A percentile compares a stretch with the other conserved stretches of the same genome.
phyloP scores from a whole-genome alignment of 1,140 invertebrate species.

The Caenorhabditis latens region DNA sequence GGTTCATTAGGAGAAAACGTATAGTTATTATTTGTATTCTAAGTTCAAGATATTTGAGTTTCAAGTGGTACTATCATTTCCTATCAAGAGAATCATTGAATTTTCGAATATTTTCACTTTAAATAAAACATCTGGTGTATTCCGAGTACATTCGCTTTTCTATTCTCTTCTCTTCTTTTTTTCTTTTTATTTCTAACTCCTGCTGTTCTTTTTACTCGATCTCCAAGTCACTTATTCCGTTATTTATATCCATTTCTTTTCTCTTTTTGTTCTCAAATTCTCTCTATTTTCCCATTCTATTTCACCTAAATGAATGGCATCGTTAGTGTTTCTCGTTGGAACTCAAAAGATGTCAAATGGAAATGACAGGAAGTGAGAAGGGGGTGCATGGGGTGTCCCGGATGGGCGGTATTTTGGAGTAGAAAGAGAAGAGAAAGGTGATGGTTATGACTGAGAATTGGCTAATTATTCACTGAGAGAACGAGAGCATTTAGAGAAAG shows the following conservation, averaged over 20 bases:
- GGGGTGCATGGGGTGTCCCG: background rate
- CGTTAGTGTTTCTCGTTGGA: constrained; percentile 3
- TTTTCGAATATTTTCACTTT: background rate
- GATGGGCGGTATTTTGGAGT: background rate
- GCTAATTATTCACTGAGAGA: background rate
- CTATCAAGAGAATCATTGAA: background rate
- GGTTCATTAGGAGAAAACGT: background rate
- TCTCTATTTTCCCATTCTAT: background rate
- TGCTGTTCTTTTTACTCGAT: background rate
- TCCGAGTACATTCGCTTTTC: background rate
- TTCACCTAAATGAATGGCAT: constrained; percentile 15
- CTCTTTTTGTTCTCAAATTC: background rate
- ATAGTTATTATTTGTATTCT: background rate
- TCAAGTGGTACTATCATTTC: no score
- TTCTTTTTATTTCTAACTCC: background rate
- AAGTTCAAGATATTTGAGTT: no score
- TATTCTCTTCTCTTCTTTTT: background rate
- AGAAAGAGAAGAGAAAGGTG: background rate
- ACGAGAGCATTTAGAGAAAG: no score
- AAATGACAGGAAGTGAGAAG: background rate
- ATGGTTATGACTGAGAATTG: background rate
- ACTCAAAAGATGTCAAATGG: constrained; percentile 23
- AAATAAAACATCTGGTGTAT: background rate
- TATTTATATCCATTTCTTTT: constrained; percentile 35
- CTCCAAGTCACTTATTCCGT: constrained; percentile 25